Conservation (phyloP, 2,113 vertebrate genomes). For the Leptobrachium ailaonicum region DNA sequence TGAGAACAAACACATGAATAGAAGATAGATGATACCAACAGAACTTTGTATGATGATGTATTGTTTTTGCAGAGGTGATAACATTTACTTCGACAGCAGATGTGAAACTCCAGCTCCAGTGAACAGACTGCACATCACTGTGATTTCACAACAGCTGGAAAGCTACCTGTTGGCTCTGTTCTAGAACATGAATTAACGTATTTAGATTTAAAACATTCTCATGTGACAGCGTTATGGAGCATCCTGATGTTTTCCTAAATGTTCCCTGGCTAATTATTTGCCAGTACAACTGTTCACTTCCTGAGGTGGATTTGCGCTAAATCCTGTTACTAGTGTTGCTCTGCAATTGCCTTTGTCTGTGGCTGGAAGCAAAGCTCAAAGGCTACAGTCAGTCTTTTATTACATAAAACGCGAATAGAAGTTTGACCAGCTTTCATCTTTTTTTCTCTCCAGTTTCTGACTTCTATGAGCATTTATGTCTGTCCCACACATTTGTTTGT, state of each 20-base stretch:
- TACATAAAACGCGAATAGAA: slow-evolving; percentile 77
- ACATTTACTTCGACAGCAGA: too few relatives aligned
- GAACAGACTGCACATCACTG: too few relatives aligned
- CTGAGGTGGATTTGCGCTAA: slow-evolving; percentile 92
- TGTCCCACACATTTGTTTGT: too few relatives aligned
- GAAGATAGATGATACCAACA: too few relatives aligned
- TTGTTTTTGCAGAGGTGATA: too few relatives aligned
- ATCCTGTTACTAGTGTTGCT: slow-evolving; percentile 91
- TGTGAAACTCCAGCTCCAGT: too few relatives aligned
- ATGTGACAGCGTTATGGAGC: slow-evolving; percentile 68
- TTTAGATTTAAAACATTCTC: slow-evolving; percentile 67
- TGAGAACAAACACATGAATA: too few relatives aligned
- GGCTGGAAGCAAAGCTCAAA: slow-evolving; percentile 77
- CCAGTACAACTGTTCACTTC: slow-evolving; percentile 86
- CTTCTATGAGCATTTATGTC: slow-evolving; percentile 54
- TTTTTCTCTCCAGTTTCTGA: slow-evolving; percentile 66
- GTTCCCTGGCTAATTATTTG: slow-evolving; percentile 85
- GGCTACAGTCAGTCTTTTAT: slow-evolving; percentile 80
- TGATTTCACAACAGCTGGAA: too few relatives aligned
- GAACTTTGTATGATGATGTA: too few relatives aligned
- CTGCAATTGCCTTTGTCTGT: slow-evolving; percentile 83
- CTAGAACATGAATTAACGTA: slow-evolving; percentile 61
- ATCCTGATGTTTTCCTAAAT: slow-evolving; percentile 80
- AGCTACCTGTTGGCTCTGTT: slow-evolving; percentile 14
- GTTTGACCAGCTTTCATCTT: slow-evolving; percentile 71